Evolutionary conservation across 2,113 vertebrate species (phyloP).

Genomic region (Odontophorus gujanensis): DNA sequence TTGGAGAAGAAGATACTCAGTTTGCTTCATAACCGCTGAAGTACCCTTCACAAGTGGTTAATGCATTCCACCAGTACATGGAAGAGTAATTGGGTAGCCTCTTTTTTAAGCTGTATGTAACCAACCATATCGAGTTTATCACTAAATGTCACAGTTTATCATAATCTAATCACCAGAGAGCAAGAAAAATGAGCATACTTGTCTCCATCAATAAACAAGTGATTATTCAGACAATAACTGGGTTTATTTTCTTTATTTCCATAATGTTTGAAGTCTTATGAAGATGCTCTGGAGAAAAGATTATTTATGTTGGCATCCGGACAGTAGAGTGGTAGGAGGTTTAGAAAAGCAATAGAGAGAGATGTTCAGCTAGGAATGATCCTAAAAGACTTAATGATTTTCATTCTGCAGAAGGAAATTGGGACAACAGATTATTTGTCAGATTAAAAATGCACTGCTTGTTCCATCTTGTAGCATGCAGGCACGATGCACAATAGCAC

Average conservation of each 20-base stretch:
- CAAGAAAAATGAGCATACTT: constrained; percentile 52
- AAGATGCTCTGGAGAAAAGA: constrained; percentile 42
- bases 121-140: constrained; percentile 62
- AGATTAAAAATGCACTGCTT: background rate
- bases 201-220: constrained; percentile 62
- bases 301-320: constrained; percentile 56
- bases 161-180: constrained; percentile 62
- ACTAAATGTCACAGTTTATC: constrained; percentile 68
- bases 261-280: constrained; percentile 27
- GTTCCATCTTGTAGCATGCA: background rate
- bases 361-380: constrained; percentile 32
- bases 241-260: constrained; percentile 69
- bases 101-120: constrained; percentile 59
- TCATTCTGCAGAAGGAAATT: constrained; percentile 16
- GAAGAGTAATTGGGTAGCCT: constrained; percentile 40
- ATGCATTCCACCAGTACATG: constrained; percentile 7
- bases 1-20: background rate
- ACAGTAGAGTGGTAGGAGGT: background rate
- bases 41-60: constrained; percentile 46
- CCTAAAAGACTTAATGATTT: background rate
- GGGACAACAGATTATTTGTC: constrained; percentile 18
- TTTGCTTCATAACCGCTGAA: background rate
- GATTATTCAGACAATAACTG: constrained; percentile 69
- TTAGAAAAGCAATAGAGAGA: constrained; percentile 20
- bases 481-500: background rate